Base-by-base conservation (phyloP, 2,797 vertebrate species). In the Babyrousa celebensis region DNA sequence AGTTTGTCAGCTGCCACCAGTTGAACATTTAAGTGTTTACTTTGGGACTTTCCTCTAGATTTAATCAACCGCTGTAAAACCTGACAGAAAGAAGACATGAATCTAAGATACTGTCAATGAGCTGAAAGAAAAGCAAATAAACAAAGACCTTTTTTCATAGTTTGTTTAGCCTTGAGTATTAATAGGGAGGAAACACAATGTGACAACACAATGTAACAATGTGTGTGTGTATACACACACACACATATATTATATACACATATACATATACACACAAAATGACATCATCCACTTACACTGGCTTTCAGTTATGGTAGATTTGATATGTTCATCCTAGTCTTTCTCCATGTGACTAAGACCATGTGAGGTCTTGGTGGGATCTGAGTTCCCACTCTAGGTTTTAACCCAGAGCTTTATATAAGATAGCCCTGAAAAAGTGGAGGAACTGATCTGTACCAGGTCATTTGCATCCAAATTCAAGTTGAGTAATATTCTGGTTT, bases 1-100 rank as follows among this genome's bases (percentile, higher is more conserved):
- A 99, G 99, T 98, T 99, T 99, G 97, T 99, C 99, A 12, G 99
- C 99, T 88, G 99, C 99, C 97, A 99, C 99, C 97, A 99, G 98
- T 98, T 99, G 99, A 94, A 99, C 99, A 12, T 99, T 99, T 98
- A 99, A 98, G 98, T 99, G 99, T 98, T 99, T 99, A 98, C 99
- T 99, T 97, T 99, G 99, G 85, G 99, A 99, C 95, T 99, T 99
- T 88, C 99, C 99, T 98, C 99, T 99, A 29, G 99, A 99, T 98
- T 99, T 99, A 98, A 99, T 99, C 98, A 99, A 98, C 67, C 99
- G 98, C 98, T 99, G 99, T 97, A 99, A 98, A 96, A 99, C 99
- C 99, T 99, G 98, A 52, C 17, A 83, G 93, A 96, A 96, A 94
- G 72, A 98, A 72, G 94, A 97, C 2, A 89, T 63, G 91, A 98